Percentiles rank a stretch among this genome's conserved stretches.
Evolutionary conservation across 2,113 vertebrate genomes (phyloP).

Genomic region (Phoenicopterus ruber): DNA sequence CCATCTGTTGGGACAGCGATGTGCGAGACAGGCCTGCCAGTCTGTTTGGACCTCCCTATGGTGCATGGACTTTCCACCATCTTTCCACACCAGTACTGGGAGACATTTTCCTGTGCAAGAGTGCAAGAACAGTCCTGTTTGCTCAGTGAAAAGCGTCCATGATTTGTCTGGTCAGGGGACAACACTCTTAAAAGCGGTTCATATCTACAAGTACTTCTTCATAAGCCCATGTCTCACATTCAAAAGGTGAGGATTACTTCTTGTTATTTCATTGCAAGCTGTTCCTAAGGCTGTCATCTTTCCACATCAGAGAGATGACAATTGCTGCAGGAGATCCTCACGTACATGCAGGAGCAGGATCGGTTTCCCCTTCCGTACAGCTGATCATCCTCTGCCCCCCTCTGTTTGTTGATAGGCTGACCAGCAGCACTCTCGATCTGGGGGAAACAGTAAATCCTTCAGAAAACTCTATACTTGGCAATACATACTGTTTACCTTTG

Average conservation of each 20-base stretch:
- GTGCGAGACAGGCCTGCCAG: not conserved
- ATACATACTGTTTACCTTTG: not conserved
- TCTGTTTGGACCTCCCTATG: not conserved
- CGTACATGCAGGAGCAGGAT: not conserved
- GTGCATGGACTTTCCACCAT: not conserved
- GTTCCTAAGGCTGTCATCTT: not conserved
- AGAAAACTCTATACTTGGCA: not conserved
- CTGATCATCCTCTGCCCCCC: not conserved
- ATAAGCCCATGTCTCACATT: not conserved
- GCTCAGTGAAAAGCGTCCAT: not conserved
- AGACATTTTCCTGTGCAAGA: not conserved
- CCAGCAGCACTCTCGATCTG: not conserved
- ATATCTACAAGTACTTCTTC: not conserved
- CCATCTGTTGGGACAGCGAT: not conserved
- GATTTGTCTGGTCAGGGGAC: not conserved
- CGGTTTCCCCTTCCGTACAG: not conserved
- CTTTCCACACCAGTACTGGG: not conserved
- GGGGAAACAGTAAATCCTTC: not conserved
- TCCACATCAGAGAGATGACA: accelerated
- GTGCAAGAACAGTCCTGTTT: not conserved
- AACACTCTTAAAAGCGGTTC: not conserved
- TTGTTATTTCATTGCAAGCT: not conserved
- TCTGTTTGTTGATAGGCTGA: not conserved
- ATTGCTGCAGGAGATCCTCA: not conserved
- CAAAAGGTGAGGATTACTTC: not conserved